Percentiles rank a stretch among this genome's conserved stretches.
Evolutionary conservation across 2,888 invertebrate species (phyloP).

Genomic region (Lypha dubia): DNA sequence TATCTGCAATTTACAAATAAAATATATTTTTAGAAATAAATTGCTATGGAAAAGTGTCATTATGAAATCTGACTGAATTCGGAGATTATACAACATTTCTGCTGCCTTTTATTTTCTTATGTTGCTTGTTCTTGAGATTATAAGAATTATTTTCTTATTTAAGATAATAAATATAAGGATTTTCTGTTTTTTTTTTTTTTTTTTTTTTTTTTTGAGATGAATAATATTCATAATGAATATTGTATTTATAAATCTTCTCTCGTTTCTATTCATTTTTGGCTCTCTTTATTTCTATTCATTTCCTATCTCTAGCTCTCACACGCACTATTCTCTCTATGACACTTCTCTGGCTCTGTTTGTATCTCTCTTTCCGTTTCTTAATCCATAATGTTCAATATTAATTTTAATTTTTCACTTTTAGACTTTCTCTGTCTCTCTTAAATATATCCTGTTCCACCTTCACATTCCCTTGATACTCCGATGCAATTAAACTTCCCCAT

Average conservation of each 20-base stretch:
- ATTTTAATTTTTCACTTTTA: background rate
- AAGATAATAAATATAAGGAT: conserved; percentile 37
- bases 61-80: too few species aligned
- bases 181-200: too few species aligned
- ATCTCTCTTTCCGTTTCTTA: background rate
- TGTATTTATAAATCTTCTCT: background rate
- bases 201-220: too few species aligned
- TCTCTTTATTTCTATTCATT: conserved; percentile 1
- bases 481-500: conserved; percentile 14
- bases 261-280: background rate
- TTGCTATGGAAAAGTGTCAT: too few species aligned
- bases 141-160: conserved; percentile 45
- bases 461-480: background rate
- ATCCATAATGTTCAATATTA: background rate
- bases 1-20: too few species aligned
- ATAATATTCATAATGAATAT: conserved; percentile 2
- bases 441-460: background rate
- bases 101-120: background rate
- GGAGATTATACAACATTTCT: background rate
- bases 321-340: background rate
- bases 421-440: background rate
- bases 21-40: too few species aligned
- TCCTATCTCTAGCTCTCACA: background rate
- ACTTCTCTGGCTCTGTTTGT: too few species aligned
- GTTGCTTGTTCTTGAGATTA: background rate